Percentiles rank a stretch among this genome's conserved stretches.
Evolutionary conservation across 2,113 vertebrate species (phyloP).

Genomic region (Rana temporaria): DNA sequence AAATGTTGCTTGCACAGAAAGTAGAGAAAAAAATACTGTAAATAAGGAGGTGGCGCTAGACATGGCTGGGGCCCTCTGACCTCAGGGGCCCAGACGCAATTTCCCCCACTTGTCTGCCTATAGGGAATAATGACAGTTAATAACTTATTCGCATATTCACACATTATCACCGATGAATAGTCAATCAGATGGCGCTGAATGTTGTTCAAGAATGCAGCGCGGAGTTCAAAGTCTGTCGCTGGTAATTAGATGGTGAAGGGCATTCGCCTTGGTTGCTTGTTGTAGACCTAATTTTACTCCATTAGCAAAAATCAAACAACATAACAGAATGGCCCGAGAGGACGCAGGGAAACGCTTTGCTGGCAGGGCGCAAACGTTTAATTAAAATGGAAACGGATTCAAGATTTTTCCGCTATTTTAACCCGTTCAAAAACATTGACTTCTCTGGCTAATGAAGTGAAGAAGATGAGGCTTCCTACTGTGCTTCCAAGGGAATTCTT

Average conservation of each 20-base stretch:
- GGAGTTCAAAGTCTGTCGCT: not conserved
- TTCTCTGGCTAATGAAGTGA: no score
- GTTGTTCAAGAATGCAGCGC: not conserved
- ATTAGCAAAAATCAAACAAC: conserved; percentile 39
- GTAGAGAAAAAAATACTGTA: conserved; percentile 28
- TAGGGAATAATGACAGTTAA: not conserved
- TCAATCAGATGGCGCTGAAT: conserved; percentile 15
- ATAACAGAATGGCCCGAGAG: not conserved
- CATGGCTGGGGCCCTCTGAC: no score
- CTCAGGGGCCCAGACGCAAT: not conserved
- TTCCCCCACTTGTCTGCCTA: no score
- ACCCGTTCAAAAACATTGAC: no score
- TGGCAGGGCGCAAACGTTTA: not conserved
- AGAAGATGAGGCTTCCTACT: no score
- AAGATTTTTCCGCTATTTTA: no score
- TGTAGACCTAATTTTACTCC: conserved; percentile 16
- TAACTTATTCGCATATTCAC: conserved; percentile 27
- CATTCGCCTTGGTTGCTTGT: conserved; percentile 11
- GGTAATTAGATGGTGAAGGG: not conserved
- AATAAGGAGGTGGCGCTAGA: not conserved
- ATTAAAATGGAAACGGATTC: conserved; percentile 7
- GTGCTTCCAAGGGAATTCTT: no score
- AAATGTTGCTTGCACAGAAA: not conserved
- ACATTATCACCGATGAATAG: conserved; percentile 27
- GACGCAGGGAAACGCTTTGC: not conserved